These are phyloP conservation scores for Diadegma fenestrale DNA, from an alignment of 2,888 invertebrate species.

Conservation along the genomic window DNA sequence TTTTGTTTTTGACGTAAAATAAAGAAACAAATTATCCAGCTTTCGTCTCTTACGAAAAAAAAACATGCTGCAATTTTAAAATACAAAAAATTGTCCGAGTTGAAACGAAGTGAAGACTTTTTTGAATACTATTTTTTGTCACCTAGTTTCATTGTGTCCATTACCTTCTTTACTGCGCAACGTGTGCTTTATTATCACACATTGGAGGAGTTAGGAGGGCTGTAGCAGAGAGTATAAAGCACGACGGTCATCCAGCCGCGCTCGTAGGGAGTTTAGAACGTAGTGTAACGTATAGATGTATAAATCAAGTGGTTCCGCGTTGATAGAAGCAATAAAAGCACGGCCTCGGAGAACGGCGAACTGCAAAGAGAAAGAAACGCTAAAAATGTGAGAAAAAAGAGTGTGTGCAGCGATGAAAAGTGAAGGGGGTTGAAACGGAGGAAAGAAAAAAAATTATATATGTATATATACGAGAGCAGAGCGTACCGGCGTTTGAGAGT, in stretches of 20 bases:
- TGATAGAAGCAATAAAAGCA: conserved; percentile 82
- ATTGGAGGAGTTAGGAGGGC: conserved; percentile 4
- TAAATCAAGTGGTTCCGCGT: conserved; percentile 80
- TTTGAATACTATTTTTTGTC: background rate
- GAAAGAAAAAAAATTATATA: too few relatives aligned
- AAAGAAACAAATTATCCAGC: background rate
- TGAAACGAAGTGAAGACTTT: background rate
- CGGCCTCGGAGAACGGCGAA: conserved; percentile 72
- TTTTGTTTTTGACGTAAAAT: background rate
- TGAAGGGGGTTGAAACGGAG: conserved; percentile 62
- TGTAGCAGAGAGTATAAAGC: conserved; percentile 31
- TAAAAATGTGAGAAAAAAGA: conserved; percentile 61
- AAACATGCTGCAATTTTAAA: background rate
- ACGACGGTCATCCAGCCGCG: conserved; percentile 48
- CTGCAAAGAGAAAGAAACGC: conserved; percentile 67
- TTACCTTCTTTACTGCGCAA: conserved; percentile 19
- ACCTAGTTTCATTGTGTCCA: background rate
- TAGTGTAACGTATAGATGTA: conserved; percentile 77
- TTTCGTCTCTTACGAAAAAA: background rate
- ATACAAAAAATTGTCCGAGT: background rate
- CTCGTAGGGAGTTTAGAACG: conserved; percentile 66
- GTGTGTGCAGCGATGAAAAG: conserved; percentile 27
- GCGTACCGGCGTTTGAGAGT: conserved; percentile 45
- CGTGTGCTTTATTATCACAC: conserved; percentile 15
- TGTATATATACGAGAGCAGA: background rate